Percentiles rank a stretch among this genome's conserved stretches.
Conservation (phyloP, 2,888 invertebrate species). For the Stenoptilia bipunctidactyla region DNA sequence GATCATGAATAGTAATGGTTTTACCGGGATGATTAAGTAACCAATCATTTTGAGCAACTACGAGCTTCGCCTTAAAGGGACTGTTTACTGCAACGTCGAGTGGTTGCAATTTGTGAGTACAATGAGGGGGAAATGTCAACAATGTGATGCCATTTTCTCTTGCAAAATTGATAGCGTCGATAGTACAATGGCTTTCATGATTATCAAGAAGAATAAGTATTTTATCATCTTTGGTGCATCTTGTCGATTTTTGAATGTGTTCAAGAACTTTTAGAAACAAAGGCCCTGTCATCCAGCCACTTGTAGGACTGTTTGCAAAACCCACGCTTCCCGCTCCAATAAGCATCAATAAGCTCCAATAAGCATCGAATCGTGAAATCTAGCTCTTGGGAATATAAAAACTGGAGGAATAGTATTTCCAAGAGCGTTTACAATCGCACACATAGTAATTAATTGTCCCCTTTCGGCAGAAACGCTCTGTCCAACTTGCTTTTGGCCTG, state of each 20-base stretch:
- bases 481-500: conserved; percentile 14
- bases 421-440: conserved; percentile 12
- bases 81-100: conserved; percentile 16
- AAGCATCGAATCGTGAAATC: conserved; percentile 9
- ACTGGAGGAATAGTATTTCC: conserved; percentile 11
- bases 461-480: conserved; percentile 17
- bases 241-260: conserved; percentile 15
- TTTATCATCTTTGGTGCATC: conserved; percentile 13
- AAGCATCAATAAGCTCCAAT: conserved; percentile 10
- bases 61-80: conserved; percentile 16
- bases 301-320: conserved; percentile 12
- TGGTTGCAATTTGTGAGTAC: conserved; percentile 16
- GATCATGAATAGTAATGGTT: conserved; percentile 8
- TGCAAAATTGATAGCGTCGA: conserved; percentile 17
- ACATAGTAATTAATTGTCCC: conserved; percentile 14
- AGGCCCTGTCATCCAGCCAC: conserved; percentile 14
- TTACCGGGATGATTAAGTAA: conserved; percentile 14
- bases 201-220: conserved; percentile 18
- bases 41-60: conserved; percentile 17
- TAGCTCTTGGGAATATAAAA: conserved; percentile 14
- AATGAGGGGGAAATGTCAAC: conserved; percentile 16
- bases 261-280: conserved; percentile 15
- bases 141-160: conserved; percentile 17
- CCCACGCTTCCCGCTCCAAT: conserved; percentile 12
- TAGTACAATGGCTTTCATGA: conserved; percentile 16